Conservation (phyloP, 2,888 invertebrate genomes). For the Drosophila prostipennis region DNA sequence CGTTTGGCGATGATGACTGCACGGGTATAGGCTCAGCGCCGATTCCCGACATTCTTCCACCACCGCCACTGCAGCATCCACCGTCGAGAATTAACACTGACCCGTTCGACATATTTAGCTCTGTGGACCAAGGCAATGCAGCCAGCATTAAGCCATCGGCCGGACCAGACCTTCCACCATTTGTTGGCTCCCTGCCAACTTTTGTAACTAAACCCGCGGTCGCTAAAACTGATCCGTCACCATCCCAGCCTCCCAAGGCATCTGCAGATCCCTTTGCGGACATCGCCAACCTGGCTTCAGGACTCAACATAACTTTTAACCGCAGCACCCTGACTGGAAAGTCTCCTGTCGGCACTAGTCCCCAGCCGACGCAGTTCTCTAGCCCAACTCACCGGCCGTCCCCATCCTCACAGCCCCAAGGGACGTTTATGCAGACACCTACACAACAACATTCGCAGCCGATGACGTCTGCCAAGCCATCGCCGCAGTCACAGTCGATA, state of each 20-base stretch:
- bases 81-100: conserved; percentile 75
- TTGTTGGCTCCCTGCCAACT: conserved; percentile 48
- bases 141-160: conserved; percentile 58
- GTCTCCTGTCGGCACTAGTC: conserved; percentile 81
- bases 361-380: conserved; percentile 83
- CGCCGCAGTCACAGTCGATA: conserved; percentile 32
- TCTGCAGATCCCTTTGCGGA: conserved; percentile 91
- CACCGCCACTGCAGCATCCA: conserved; percentile 53
- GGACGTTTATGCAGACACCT: conserved; percentile 28
- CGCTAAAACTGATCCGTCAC: conserved; percentile 84
- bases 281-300: conserved; percentile 85
- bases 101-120: conserved; percentile 89
- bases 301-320: conserved; percentile 83
- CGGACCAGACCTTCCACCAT: conserved; percentile 49
- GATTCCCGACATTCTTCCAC: conserved; percentile 81
- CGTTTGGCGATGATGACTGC: conserved; percentile 82
- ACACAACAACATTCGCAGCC: conserved; percentile 18
- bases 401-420: conserved; percentile 54
- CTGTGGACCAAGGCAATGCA: conserved; percentile 72
- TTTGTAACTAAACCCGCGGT: conserved; percentile 60
- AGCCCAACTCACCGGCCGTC: conserved; percentile 82
- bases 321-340: conserved; percentile 80
- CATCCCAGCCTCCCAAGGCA: conserved; percentile 82
- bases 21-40: conserved; percentile 80
- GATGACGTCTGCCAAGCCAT: conserved; percentile 38